Base-by-base conservation (phyloP, 2,113 vertebrate species). In the Plecotus auritus region DNA sequence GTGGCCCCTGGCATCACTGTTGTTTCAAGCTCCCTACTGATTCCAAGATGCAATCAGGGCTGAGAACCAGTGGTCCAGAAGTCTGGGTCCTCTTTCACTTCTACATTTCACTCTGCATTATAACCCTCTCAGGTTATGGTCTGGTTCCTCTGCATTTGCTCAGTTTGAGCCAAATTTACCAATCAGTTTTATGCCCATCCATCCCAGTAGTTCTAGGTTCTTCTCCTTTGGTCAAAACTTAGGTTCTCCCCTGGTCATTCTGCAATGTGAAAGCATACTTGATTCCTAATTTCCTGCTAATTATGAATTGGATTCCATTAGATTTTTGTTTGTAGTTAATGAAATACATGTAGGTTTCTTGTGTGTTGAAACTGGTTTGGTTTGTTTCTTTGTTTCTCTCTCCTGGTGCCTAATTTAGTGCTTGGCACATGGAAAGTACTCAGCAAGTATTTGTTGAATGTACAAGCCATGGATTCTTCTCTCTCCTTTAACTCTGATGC, bases 381-480 rank as follows among this genome's bases (percentile, higher is more conserved):
- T 20, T 49, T 49, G 30, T 77, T 32, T 54, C 84, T 67, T 23
- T 67, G 87, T n/a, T 47, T 47, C 51, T 87, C 32, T 95, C 70
- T 96, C 59, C 30, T 14, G 70, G 35, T 35, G n/a, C 78, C 77
- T 88, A 59, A 76, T 96, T 96, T 77, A 85, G 77, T 82, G 56
- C 42, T 40, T 85, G 22, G 30, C 12, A 10, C 72, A 32, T 59
- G 80, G 40, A 85, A 94, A 73, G 32, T 40, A 40, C 40, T 72
- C 37, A 69, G 83, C 61, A 91, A 92, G 49, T 85, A 88, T 56
- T 88, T 83, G 40, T 72, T 80, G 66, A 76, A 56, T 37, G 17
- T 80, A 45, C 6, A 54, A n/a, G 54, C 35, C 64, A 35, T 30
- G 35, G 26, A 40, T 28, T 81, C 59, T 49, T 67, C 49, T 28